Evolutionary conservation across 2,797 vertebrate genomes (phyloP).

Genomic region (Micrastur ruficollis): DNA sequence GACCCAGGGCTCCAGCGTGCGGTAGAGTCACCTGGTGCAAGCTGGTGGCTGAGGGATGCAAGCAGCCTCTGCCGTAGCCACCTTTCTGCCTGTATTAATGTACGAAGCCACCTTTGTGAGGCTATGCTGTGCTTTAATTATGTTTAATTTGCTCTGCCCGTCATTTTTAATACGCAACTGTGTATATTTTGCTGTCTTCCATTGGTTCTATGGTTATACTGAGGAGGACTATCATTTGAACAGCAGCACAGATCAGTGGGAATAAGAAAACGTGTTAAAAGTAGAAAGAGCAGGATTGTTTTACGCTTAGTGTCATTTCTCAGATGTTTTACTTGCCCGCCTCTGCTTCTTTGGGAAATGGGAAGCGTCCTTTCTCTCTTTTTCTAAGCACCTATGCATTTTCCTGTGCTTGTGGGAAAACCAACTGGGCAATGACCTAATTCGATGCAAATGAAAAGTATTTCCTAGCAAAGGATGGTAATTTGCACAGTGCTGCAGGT

Average conservation of each 20-base stretch:
- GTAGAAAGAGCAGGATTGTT: not conserved
- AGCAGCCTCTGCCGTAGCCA: fast-evolving
- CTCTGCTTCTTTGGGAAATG: not conserved
- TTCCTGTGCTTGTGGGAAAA: not conserved
- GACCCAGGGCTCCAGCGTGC: not conserved
- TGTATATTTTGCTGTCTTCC: not conserved
- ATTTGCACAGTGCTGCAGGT: not conserved
- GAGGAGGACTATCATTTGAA: not conserved
- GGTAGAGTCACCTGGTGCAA: fast-evolving
- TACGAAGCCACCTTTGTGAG: not conserved
- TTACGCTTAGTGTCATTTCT: not conserved
- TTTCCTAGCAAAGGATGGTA: conserved; percentile 18
- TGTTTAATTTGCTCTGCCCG: not conserved
- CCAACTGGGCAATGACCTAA: not conserved
- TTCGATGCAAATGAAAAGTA: not conserved
- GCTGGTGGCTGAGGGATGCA: not conserved
- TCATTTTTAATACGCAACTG: not conserved
- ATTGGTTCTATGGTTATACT: not conserved
- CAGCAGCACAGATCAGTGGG: not conserved
- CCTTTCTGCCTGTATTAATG: not conserved
- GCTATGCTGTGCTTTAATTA: not conserved
- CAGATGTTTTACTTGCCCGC: fast-evolving
- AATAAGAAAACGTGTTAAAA: not conserved
- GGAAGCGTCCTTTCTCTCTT: not conserved
- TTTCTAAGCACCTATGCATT: not conserved